Conservation (phyloP, 2,113 vertebrate genomes). For the Python bivittatus region DNA sequence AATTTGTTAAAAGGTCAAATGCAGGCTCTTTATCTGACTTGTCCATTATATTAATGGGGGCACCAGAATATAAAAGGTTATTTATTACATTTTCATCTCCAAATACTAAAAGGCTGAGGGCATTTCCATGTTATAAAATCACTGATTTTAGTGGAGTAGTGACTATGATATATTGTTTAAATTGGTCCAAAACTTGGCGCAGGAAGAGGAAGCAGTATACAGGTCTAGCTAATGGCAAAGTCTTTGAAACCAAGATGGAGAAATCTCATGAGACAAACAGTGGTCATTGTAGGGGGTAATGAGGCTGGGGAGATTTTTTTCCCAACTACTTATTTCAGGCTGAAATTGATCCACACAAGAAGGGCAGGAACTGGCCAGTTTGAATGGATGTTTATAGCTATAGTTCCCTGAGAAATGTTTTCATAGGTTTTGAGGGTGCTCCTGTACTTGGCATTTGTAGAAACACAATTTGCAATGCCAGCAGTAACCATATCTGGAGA, state of each 20-base stretch:
- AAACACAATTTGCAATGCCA: not conserved
- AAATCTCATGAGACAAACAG: not conserved
- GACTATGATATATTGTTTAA: constrained; percentile 13
- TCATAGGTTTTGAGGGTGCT: not conserved
- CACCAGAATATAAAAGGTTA: constrained; percentile 61
- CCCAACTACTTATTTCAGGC: not conserved
- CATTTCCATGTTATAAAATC: constrained; percentile 48
- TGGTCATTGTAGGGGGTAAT: not conserved
- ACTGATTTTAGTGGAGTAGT: constrained; percentile 37
- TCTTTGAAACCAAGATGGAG: not conserved
- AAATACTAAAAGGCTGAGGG: constrained; percentile 47
- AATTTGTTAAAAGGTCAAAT: constrained; percentile 59
- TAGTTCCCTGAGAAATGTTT: not conserved
- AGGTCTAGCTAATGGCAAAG: not conserved
- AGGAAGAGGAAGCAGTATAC: not conserved
- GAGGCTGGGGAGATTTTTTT: not conserved
- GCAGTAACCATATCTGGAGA: not conserved
- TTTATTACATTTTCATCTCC: constrained; percentile 58
- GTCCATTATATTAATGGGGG: constrained; percentile 64
- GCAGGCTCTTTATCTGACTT: constrained; percentile 70
- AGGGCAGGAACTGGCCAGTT: not conserved
- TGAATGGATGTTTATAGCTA: not conserved
- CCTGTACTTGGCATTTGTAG: not conserved
- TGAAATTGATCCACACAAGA: not conserved
- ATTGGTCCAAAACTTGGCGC: not conserved